A percentile compares a stretch with the other conserved stretches of the same genome.
These are phyloP conservation scores for Redunca redunca DNA, from an alignment of 2,113 vertebrate genomes.

Conservation along the genomic window DNA sequence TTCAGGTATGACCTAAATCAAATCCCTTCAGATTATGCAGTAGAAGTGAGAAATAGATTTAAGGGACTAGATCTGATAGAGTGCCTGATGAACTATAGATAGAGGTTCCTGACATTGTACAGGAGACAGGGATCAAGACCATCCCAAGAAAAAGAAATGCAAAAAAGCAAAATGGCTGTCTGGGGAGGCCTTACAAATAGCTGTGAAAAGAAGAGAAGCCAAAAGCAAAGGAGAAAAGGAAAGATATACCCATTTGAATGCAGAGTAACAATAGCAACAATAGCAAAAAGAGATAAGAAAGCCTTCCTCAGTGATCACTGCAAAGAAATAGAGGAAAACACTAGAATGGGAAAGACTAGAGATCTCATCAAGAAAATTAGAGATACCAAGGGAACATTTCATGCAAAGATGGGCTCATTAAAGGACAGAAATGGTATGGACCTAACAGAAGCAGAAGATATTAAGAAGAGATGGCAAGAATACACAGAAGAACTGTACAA, in stretches of 20 bases:
- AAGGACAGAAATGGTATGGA: neutral
- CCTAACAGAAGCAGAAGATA: neutral
- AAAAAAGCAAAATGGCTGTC: neutral
- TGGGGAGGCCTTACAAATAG: neutral
- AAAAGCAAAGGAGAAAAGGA: neutral
- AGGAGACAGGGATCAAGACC: neutral
- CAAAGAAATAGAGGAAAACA: neutral
- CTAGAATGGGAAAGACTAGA: neutral
- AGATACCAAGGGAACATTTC: neutral
- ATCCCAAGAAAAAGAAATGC: neutral
- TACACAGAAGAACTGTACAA: neutral
- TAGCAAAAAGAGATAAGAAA: neutral
- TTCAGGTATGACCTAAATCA: neutral
- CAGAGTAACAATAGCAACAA: neutral
- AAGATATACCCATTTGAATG: neutral
- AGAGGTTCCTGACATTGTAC: rapidly evolving
- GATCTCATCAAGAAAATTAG: neutral
- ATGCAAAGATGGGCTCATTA: neutral
- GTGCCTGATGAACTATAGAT: neutral
- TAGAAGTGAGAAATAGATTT: neutral
- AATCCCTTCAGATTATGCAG: neutral
- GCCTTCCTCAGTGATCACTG: neutral
- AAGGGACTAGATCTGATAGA: neutral
- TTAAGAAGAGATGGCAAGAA: neutral
- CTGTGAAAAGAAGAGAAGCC: neutral